Conservation (phyloP, 2,797 vertebrate genomes). For the Muscicapa comitata region DNA sequence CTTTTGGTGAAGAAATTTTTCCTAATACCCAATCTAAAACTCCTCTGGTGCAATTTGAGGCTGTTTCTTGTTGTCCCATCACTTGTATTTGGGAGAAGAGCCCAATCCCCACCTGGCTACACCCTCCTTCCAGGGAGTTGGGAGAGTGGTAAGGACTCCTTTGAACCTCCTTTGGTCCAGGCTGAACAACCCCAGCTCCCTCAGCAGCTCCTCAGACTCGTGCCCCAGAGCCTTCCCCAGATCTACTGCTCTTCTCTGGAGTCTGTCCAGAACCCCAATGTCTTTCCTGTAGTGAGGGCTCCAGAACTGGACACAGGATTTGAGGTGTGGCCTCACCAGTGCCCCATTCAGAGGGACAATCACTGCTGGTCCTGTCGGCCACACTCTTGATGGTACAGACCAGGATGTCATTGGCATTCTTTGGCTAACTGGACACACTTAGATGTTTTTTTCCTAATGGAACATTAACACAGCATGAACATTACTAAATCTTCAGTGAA, state of each 20-base stretch:
- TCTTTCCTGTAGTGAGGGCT: accelerated
- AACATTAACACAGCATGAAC: neutral
- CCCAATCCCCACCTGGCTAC: accelerated
- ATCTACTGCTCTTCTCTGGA: neutral
- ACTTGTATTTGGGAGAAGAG: neutral
- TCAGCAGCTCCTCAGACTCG: neutral
- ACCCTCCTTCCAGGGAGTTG: neutral
- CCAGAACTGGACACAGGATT: accelerated
- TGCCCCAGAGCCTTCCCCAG: neutral
- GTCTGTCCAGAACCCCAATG: accelerated
- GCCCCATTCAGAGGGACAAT: neutral
- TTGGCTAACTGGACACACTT: neutral
- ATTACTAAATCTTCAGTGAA: neutral
- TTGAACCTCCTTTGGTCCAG: neutral
- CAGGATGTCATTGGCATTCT: neutral
- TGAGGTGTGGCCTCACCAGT: neutral
- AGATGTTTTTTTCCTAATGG: neutral
- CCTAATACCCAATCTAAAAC: neutral
- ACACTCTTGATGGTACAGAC: neutral
- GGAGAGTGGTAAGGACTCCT: neutral
- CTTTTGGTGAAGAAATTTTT: neutral
- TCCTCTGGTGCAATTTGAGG: neutral
- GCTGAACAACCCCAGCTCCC: neutral
- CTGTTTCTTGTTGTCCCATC: neutral
- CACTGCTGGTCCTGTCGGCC: neutral